These are phyloP conservation scores for Paratilapia polleni DNA, from an alignment of 2,113 vertebrate genomes.

Conservation along the genomic window DNA sequence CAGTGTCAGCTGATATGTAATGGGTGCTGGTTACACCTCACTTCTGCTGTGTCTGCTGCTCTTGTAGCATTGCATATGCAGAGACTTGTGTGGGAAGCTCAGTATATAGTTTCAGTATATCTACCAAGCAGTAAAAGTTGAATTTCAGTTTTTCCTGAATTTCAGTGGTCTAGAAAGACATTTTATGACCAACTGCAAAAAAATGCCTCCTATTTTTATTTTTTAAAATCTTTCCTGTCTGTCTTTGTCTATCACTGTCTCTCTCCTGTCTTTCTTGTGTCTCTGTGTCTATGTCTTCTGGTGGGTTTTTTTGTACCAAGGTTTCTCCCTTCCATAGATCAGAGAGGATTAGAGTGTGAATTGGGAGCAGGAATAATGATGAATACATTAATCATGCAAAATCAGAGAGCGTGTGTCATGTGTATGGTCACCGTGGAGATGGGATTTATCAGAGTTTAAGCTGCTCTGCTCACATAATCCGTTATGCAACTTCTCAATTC, in stretches of 20 bases:
- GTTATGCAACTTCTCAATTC: constrained; percentile 76
- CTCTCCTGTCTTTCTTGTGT: background rate
- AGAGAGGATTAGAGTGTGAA: constrained; percentile 65
- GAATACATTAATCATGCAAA: constrained; percentile 77
- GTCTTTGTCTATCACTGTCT: background rate
- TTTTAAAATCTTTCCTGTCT: background rate
- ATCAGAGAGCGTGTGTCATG: constrained; percentile 70
- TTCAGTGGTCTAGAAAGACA: background rate
- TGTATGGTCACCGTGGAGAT: constrained; percentile 75
- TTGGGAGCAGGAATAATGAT: constrained; percentile 74
- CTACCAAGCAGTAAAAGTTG: constrained; percentile 10
- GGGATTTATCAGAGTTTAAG: constrained; percentile 75
- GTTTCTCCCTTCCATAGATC: constrained; percentile 53
- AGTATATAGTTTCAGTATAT: background rate
- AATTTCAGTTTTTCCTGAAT: background rate
- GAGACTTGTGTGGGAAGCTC: constrained; percentile 13
- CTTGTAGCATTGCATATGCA: constrained; percentile 6
- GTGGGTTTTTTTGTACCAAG: constrained; percentile 11
- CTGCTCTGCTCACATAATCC: constrained; percentile 73
- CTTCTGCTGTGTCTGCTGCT: constrained; percentile 52
- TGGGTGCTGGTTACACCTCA: constrained; percentile 11
- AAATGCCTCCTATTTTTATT: background rate
- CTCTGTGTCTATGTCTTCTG: constrained; percentile 5
- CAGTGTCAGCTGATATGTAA: constrained; percentile 25
- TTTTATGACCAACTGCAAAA: background rate